Conservation (phyloP, 2,888 invertebrate species). For the Conomelus anceps region DNA sequence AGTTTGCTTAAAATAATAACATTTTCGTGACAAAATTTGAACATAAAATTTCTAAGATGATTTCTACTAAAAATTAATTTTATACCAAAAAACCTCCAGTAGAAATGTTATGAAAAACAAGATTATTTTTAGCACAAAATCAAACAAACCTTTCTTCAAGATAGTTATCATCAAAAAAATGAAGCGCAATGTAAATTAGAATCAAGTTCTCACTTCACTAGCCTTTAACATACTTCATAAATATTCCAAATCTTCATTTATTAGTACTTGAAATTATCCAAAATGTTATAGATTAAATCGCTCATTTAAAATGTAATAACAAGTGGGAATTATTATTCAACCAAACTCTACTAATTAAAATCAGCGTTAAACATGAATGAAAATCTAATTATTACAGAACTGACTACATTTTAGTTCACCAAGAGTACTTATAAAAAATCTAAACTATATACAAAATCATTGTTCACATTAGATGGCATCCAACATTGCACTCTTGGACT, state of each 20-base stretch:
- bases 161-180: background rate
- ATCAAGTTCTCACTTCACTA: background rate
- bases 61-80: too few species aligned
- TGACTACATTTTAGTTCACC: background rate
- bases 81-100: background rate
- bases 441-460: background rate
- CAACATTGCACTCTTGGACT: background rate
- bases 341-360: too few species aligned
- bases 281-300: too few species aligned
- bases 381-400: background rate
- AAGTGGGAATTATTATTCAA: too few species aligned
- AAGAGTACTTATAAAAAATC: background rate
- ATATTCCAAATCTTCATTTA: background rate
- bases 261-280: too few species aligned
- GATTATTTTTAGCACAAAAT: background rate
- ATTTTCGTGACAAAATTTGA: too few species aligned
- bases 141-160: background rate
- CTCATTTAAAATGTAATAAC: background rate
- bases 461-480: background rate
- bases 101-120: background rate
- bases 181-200: background rate
- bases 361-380: background rate
- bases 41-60: too few species aligned
- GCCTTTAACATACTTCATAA: background rate
- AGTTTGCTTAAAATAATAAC: too few species aligned